Base-by-base conservation (phyloP, 2,113 vertebrate species). In the Protobothrops flavoviridis region DNA sequence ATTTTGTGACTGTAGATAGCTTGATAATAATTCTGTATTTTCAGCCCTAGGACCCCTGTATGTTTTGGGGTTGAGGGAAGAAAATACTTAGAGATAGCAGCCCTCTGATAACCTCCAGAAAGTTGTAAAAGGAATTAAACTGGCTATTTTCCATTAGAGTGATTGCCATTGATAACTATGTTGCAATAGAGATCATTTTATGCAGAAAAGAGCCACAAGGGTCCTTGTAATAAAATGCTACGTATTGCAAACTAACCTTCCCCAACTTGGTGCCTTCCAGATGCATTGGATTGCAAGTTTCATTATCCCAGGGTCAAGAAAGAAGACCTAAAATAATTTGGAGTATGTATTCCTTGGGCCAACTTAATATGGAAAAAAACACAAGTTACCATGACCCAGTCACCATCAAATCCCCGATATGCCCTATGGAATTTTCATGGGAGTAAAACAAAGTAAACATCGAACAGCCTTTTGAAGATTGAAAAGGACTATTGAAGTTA, bases 201-300 rank as follows among this genome's bases (percentile, higher is more conserved):
- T 90, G 17, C 69, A 87, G 94, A 45, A 87, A 3, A 88, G 3
- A 64, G 74, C 59, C 92, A 39, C n/a, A 81, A 39, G 26, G 7
- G 21, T 90, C 92, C 91, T 7, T 89, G 33, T 56, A 90, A 39
- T 48, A 23, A 91, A 94, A 23, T 81, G 88, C 48, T 90, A 89
- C 45, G 13, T 4, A 48, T 86, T 23, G 52, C 45, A 69, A 91
- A 33, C 45, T 87, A 88, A 5, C 45, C 43, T 90, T 90, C n/a
- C 57, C 59, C 45, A 90, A 8, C 6, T 10, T 50, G 45, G 59
- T 17, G 43, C 59, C 24, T 13, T 50, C 45, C 17, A 2, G 15
- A 17, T 69, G 21, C 64, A 13, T 5, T 50, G 59, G 45, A 45
- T 4, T 50, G n/a, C 15, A 64, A 48, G 15, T 50, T 23, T 26